Conservation (phyloP, 2,113 vertebrate species). For the Scolopax mira region DNA sequence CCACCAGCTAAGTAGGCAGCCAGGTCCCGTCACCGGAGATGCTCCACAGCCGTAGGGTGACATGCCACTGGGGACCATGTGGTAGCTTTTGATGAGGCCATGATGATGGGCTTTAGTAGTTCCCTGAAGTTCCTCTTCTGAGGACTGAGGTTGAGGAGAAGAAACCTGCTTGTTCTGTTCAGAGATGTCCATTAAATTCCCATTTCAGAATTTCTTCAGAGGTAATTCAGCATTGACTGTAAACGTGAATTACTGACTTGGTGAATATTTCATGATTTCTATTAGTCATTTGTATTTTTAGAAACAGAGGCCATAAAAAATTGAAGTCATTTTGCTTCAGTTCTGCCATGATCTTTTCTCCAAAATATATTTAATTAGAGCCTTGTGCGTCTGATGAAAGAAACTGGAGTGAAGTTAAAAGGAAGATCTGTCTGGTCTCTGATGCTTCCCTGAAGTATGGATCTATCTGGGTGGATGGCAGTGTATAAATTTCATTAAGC, state of each 20-base stretch:
- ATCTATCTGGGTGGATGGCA: not conserved
- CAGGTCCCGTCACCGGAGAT: not conserved
- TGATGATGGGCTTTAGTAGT: fast-evolving
- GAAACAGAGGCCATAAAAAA: conserved; percentile 64
- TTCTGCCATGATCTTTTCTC: not conserved
- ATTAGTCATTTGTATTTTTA: conserved; percentile 69
- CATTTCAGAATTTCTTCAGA: not conserved
- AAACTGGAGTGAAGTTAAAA: not conserved
- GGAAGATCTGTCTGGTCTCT: not conserved
- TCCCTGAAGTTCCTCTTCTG: not conserved
- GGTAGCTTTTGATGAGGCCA: not conserved
- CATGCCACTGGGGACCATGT: fast-evolving
- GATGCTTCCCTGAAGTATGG: not conserved
- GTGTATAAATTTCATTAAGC: not conserved
- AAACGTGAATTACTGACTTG: conserved; percentile 39
- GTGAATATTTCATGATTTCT: conserved; percentile 72
- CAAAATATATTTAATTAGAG: not conserved
- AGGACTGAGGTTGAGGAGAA: not conserved
- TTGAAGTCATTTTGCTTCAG: conserved; percentile 61
- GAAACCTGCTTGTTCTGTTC: not conserved
- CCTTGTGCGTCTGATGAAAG: not conserved
- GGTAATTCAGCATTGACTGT: conserved; percentile 22
- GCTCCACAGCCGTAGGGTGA: not conserved
- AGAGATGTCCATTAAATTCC: not conserved
- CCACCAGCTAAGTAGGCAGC: not conserved